These are phyloP conservation scores for Euzetes globulus DNA, from an alignment of 2,888 invertebrate genomes.

Conservation along the genomic window DNA sequence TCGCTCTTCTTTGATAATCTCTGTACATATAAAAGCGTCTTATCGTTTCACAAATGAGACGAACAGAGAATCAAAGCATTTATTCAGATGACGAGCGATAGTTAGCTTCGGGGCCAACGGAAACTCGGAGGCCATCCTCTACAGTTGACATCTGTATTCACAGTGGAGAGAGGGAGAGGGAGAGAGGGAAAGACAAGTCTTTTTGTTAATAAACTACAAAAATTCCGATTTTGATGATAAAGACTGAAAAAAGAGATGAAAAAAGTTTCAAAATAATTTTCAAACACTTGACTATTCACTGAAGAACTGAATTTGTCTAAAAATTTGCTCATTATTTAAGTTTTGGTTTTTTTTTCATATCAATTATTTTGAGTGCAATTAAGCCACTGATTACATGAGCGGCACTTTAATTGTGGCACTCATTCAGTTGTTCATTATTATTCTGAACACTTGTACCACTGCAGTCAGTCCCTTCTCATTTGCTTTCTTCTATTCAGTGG, in stretches of 20 bases:
- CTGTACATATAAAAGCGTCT: no score
- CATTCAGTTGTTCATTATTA: background rate
- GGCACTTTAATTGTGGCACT: slow-evolving; percentile 14
- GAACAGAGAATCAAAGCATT: background rate
- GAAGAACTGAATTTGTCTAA: background rate
- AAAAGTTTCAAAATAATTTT: no score
- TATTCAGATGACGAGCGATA: background rate
- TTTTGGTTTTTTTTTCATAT: background rate
- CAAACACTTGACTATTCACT: no score
- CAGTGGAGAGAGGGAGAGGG: background rate
- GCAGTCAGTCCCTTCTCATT: background rate
- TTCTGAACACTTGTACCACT: background rate
- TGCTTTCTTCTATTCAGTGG: background rate
- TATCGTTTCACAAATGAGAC: background rate
- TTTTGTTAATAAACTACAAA: no score
- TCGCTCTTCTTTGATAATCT: no score
- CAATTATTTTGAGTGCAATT: background rate
- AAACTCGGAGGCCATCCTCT: background rate
- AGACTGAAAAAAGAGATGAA: no score
- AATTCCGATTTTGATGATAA: no score
- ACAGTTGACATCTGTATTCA: slow-evolving; percentile 8
- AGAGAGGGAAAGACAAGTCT: background rate
- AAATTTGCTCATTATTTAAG: background rate
- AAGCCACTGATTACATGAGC: slow-evolving; percentile 3
- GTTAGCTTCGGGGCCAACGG: slow-evolving; percentile 3